Evolutionary conservation across 2,113 vertebrate species (phyloP).

Genomic region (Nothoprocta perdicaria): DNA sequence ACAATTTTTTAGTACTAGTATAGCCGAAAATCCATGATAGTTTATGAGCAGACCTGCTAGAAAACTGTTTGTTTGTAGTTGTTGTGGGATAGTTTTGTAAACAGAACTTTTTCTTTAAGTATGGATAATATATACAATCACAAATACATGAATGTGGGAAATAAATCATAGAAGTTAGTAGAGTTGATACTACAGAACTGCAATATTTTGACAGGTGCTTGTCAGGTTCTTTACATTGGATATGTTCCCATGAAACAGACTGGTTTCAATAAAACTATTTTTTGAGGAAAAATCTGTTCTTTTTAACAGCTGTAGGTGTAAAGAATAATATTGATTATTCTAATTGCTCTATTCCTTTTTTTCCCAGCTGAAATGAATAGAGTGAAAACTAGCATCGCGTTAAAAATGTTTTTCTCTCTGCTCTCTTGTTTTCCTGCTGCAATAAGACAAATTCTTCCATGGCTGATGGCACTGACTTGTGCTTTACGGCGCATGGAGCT

Average conservation of each 20-base stretch:
- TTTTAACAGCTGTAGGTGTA: constrained; percentile 33
- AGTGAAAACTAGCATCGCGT: not conserved
- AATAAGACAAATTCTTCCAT: not conserved
- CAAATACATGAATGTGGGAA: constrained; percentile 7
- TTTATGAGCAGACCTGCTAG: not conserved
- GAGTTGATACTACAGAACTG: constrained; percentile 44
- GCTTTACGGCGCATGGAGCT: not conserved
- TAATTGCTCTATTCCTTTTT: not conserved
- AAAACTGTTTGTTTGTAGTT: not conserved
- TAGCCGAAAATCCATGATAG: not conserved
- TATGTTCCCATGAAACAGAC: constrained; percentile 34
- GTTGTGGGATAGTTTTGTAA: not conserved
- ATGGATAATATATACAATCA: not conserved
- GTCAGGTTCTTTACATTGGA: constrained; percentile 41
- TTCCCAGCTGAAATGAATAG: not conserved
- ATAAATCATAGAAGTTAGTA: constrained; percentile 11
- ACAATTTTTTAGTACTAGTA: not conserved
- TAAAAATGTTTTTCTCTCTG: not conserved
- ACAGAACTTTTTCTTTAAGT: not conserved
- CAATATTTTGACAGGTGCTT: constrained; percentile 70
- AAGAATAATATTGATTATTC: constrained; percentile 24
- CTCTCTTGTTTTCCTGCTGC: not conserved
- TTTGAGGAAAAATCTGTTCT: constrained; percentile 30
- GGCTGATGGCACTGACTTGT: not conserved
- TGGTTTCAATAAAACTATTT: constrained; percentile 37